Evolutionary conservation across 2,797 vertebrate species (phyloP), one percentile per base, ranked within the genome.

Genomic region (Malurus splendens): DNA sequence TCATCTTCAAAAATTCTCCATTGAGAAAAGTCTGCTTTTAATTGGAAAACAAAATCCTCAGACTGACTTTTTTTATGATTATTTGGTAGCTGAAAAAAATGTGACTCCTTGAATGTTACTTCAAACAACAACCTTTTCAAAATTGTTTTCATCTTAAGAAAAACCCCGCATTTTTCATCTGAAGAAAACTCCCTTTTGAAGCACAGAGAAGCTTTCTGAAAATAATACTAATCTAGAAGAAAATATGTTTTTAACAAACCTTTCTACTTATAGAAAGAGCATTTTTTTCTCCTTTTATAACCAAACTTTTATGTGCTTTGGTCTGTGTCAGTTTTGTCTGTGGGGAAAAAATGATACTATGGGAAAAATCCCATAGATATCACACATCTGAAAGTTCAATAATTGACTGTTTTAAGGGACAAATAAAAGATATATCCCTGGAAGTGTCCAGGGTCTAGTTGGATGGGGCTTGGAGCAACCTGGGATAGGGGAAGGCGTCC

Each of bases 381-480:
- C 51, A 3, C 4, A 7, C 20, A 28, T 33, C 56, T 73, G 7
- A 22, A 33, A 61, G 18, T n/a, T 82, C 44, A 65, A 6, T 5
- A 54, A 10, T 8, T 68, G 20, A 12, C 19, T 36, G 14, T 4
- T 54, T 42, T 14, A 50, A 70, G 52, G 20, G 50, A 61, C 23
- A 56, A 38, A 45, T 38, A 36, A 47, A 61, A 10, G 12, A 25
- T 25, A 2, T 18, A 13, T 30, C 50, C 14, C 12, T 68, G 56
- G 7, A 0, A 56, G 10, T 22, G 55, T 0, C 19, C 62, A 30
- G 32, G 38, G 55, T 16, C 36, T 22, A 23, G 42, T 0, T 60
- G 47, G 47, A 17, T 0, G 0, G 27, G 50, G 12, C 4, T 56
- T 10, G 57, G 51, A 18, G 18, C 38, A 78, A 0, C n/a, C 48